A percentile compares a stretch with the other conserved stretches of the same genome.
Evolutionary conservation across 2,113 vertebrate species (phyloP).

Genomic region (Protomyctophum bolini): DNA sequence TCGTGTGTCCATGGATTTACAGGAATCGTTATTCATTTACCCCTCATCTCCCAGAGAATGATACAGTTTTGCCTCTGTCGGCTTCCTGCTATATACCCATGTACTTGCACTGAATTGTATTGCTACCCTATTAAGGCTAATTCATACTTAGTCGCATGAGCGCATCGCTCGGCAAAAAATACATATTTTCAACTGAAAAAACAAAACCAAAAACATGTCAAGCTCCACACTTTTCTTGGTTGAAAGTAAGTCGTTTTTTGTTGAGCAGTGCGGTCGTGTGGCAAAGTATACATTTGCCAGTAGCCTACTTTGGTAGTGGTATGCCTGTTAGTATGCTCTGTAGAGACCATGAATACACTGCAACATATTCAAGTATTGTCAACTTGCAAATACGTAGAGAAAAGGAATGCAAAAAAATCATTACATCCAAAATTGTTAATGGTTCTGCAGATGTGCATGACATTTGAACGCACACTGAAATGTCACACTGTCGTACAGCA

Average conservation of each 20-base stretch:
- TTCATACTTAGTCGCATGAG: no score
- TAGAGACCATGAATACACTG: conserved; percentile 81
- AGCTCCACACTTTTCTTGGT: no score
- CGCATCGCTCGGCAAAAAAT: no score
- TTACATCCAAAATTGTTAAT: conserved; percentile 77
- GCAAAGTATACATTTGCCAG: no score
- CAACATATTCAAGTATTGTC: conserved; percentile 90
- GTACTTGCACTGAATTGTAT: conserved; percentile 90
- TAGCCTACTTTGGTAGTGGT: conserved; percentile 81
- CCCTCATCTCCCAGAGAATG: conserved; percentile 85
- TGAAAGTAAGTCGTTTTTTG: no score
- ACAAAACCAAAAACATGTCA: no score
- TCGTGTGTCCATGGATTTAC: conserved; percentile 83
- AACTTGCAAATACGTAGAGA: conserved; percentile 96
- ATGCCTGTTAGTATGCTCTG: conserved; percentile 90
- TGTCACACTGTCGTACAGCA: conserved; percentile 78
- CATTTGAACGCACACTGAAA: conserved; percentile 79
- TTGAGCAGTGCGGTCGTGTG: no score
- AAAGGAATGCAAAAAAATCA: conserved; percentile 76
- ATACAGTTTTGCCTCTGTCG: conserved; percentile 86
- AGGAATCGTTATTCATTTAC: conserved; percentile 72
- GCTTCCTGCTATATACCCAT: conserved; percentile 88
- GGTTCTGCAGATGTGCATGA: conserved; percentile 80
- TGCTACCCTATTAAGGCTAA: conserved; percentile 85
- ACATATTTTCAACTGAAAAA: no score